Conservation (phyloP, 2,113 vertebrate genomes). For the Erpornis zantholeuca region DNA sequence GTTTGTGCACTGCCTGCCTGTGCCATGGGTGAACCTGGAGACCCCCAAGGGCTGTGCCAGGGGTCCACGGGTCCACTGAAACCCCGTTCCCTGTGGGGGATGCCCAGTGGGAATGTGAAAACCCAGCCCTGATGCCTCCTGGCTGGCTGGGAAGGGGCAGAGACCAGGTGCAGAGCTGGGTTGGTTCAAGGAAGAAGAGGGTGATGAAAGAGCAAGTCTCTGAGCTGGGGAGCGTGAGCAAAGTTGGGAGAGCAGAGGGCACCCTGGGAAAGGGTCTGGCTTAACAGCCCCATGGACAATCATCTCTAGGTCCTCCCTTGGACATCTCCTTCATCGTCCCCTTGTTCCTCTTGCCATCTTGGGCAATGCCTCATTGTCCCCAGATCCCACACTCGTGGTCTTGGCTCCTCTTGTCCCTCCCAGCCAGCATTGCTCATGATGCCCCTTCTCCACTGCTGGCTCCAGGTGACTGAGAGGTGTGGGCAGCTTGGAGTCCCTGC, state of each 20-base stretch:
- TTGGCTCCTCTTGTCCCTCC: background rate
- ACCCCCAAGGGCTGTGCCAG: background rate
- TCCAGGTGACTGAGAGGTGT: rapidly evolving
- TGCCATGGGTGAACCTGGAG: background rate
- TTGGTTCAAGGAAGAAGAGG: background rate
- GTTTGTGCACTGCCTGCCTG: background rate
- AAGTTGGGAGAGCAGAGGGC: background rate
- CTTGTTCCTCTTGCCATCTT: rapidly evolving
- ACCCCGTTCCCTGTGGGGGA: rapidly evolving
- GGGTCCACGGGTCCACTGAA: rapidly evolving
- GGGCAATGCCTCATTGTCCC: background rate
- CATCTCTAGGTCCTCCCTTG: background rate
- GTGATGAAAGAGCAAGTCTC: background rate
- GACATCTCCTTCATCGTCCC: background rate
- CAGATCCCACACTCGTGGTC: rapidly evolving
- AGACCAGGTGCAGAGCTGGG: background rate
- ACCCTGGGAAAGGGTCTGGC: background rate
- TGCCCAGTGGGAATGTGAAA: rapidly evolving
- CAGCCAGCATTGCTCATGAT: background rate
- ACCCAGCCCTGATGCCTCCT: background rate
- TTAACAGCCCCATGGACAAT: background rate
- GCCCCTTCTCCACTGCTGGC: background rate
- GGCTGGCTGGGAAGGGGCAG: background rate
- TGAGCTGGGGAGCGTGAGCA: rapidly evolving
- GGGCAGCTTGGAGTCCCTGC: rapidly evolving